Evolutionary conservation across 2,797 vertebrate genomes (phyloP), one percentile per base, ranked within the genome.

Genomic region (Rhincodon typus): DNA sequence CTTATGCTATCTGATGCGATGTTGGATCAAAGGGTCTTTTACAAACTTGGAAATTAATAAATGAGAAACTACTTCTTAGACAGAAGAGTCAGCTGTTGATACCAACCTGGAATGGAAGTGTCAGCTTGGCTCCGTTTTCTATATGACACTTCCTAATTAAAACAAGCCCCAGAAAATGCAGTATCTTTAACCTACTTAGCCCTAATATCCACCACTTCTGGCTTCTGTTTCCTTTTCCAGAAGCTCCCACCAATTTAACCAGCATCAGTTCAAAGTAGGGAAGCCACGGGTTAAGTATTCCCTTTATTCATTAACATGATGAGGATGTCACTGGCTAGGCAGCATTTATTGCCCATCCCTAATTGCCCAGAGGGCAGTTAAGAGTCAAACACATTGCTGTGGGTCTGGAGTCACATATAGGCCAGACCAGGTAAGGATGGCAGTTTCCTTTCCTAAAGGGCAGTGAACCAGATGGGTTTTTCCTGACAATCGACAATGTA

Each of bases 21-120:
- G 27, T 74, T 34, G 72, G 72, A 95, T 77, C 94, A 95, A 95
- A 57, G 30, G 30, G 27, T 1, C 27, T 57, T 77, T 95, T 77
- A 30, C 70, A 74, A 23, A 95, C 70, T 77, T 27, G 46, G 46
- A 72, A 34, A 95, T 95, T n/a, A 77, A 70, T 70, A 95, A 77
- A 57, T 77, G 46, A 74, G 46, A 77, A 95, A 77, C 53, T 95
- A 53, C 27, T 70, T 77, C 42, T 95, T n/a, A 12, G 21, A 42
- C 27, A 74, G 30, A 21, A 77, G 46, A 34, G 42, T 95, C 70
- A 77, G 30, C 57, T 77, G 94, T 95, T 77, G 70, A 77, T 70
- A 95, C 70, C 94, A 74, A 57, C 42, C 70, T 77, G 70, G 50
- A 77, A 95, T 95, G 94, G 72, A 10, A 4, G 42, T 94, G 94